These are phyloP conservation scores for Goniozus legneri DNA, from an alignment of 1,140 invertebrate species.

Conservation along the genomic window DNA sequence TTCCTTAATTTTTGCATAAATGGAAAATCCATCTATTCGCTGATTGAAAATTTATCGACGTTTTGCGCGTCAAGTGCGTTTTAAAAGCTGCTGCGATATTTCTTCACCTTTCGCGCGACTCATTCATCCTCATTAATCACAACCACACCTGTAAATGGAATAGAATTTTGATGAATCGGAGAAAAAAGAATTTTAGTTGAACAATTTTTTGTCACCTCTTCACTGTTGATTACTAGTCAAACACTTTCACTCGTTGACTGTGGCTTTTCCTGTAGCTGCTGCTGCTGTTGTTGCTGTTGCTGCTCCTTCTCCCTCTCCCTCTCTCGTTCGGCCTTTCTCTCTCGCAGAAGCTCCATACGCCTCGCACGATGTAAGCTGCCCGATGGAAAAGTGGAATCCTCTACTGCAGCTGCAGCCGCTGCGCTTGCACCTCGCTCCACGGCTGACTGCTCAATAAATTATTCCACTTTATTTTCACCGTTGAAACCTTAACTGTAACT, in stretches of 20 bases:
- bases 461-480: slow-evolving; percentile 27
- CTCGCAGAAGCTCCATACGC: slow-evolving; percentile 30
- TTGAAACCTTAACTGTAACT: no score
- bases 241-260: slow-evolving; percentile 43
- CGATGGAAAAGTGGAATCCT: slow-evolving; percentile 39
- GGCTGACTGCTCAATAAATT: slow-evolving; percentile 34
- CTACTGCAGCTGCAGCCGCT: slow-evolving; percentile 38
- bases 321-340: slow-evolving; percentile 32
- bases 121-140: no score
- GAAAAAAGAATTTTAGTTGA: no score
- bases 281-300: slow-evolving; percentile 6
- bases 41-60: no score
- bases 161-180: no score
- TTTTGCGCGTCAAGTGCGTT: no score
- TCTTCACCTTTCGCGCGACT: no score
- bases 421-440: slow-evolving; percentile 38
- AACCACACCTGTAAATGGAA: no score
- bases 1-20: no score
- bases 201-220: slow-evolving; percentile 35
- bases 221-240: slow-evolving; percentile 49
- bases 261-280: background rate
- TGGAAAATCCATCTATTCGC: no score
- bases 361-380: slow-evolving; percentile 36
- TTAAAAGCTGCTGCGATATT: no score
- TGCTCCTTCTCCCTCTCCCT: slow-evolving; percentile 25